Conservation (phyloP, 2,113 vertebrate genomes). For the Gobius niger region DNA sequence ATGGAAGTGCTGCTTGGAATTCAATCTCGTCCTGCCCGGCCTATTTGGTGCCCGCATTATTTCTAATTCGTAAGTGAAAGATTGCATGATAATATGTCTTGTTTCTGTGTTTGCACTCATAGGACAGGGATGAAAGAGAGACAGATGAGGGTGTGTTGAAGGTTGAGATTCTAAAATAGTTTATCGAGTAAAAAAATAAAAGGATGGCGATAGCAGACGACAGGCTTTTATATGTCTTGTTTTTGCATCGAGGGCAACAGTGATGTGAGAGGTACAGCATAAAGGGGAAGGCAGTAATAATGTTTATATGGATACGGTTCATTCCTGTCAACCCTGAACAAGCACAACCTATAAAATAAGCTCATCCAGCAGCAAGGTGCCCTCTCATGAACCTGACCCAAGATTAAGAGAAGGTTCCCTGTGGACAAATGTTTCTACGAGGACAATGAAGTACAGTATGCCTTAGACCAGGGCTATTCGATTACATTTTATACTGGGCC, state of each 20-base stretch:
- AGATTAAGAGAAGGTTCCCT: no score
- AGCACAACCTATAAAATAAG: no score
- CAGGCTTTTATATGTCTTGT: constrained; percentile 3
- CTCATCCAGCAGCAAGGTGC: no score
- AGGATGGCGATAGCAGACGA: not conserved
- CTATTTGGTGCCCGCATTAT: constrained; percentile 41
- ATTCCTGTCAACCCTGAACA: not conserved
- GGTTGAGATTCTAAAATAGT: constrained; percentile 30
- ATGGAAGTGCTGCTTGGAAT: constrained; percentile 30
- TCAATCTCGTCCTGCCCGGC: constrained; percentile 29
- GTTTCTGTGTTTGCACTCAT: constrained; percentile 37
- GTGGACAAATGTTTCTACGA: no score
- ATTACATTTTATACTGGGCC: no score
- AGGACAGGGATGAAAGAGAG: constrained; percentile 32
- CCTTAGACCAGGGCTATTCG: no score
- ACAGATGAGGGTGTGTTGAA: constrained; percentile 33
- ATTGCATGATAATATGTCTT: constrained; percentile 43
- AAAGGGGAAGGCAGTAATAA: not conserved
- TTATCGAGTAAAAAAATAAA: constrained; percentile 18
- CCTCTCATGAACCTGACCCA: no score
- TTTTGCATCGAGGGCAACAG: constrained; percentile 11
- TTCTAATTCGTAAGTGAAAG: constrained; percentile 43
- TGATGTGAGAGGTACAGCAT: constrained; percentile 12
- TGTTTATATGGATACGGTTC: no score
- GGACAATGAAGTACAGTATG: no score